These are phyloP conservation scores for Arge pagana DNA, from an alignment of 2,888 invertebrate species.

Conservation along the genomic window DNA sequence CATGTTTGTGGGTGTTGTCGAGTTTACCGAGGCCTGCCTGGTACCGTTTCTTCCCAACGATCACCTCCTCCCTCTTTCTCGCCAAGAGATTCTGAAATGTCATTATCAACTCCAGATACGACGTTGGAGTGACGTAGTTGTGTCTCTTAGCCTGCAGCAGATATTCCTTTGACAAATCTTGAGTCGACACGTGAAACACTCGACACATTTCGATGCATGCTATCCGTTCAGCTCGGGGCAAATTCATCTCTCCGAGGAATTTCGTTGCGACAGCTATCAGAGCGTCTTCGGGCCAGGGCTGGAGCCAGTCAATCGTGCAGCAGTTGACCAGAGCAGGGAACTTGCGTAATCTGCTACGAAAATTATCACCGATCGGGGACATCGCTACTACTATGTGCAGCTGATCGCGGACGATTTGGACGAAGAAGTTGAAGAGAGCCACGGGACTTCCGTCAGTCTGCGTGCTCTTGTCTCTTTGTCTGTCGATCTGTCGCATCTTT, in stretches of 20 bases:
- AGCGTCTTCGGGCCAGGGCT: slow-evolving; percentile 94
- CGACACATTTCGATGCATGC: slow-evolving; percentile 90
- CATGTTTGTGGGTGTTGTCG: slow-evolving; percentile 80
- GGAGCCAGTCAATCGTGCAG: slow-evolving; percentile 96
- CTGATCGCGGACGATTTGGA: slow-evolving; percentile 86
- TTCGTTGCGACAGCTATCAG: slow-evolving; percentile 83
- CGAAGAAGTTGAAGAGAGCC: slow-evolving; percentile 89
- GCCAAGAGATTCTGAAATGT: slow-evolving; percentile 82
- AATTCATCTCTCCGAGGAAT: slow-evolving; percentile 78
- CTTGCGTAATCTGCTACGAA: slow-evolving; percentile 81
- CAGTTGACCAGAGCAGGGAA: slow-evolving; percentile 94
- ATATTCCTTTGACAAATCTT: slow-evolving; percentile 71
- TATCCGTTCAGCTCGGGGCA: slow-evolving; percentile 71
- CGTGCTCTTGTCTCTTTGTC: slow-evolving; percentile 81
- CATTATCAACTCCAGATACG: slow-evolving; percentile 87
- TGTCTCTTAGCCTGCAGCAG: slow-evolving; percentile 69
- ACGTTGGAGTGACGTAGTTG: slow-evolving; percentile 93
- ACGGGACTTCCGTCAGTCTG: slow-evolving; percentile 93
- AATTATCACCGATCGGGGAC: slow-evolving; percentile 88
- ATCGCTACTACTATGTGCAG: slow-evolving; percentile 87
- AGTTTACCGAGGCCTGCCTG: slow-evolving; percentile 86
- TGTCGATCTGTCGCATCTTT: slow-evolving; percentile 90
- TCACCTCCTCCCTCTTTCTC: slow-evolving; percentile 73
- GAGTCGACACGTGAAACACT: slow-evolving; percentile 85
- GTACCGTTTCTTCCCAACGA: slow-evolving; percentile 76